Evolutionary conservation across 2,888 invertebrate species (phyloP), one percentile per base, ranked within the genome.

Genomic region (Oxycera nigricornis): DNA sequence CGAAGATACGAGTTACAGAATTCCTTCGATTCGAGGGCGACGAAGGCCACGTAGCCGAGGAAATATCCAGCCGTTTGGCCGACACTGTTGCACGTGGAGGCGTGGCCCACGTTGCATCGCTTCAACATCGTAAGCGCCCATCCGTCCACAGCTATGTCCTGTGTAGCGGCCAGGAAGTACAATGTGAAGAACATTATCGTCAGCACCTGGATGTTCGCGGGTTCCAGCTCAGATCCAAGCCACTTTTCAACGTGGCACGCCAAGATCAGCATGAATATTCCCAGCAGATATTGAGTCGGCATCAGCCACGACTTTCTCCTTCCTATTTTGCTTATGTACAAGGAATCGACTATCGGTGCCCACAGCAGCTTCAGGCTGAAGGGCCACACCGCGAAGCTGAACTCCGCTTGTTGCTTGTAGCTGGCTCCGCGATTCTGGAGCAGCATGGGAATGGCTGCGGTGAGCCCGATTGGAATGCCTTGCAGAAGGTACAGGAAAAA

Each of bases 81-180:
- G 0, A 99, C 96, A 79, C 95, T 95, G 83, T 99, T 99, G 83
- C 99, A 99, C 0, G 98, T 99, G 1, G 98, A 98, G 0, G 99
- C 98, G 87, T 98, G 97, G 1, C 96, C 97, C 2, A 99, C 97
- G 87, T 99, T 99, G 80, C 92, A 95, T 91, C 95, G 93, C 81
- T 96, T 94, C 1, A 99, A 87, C 97, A 99, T 99, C 0, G 98
- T 99, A 11, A 99, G 87, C 0, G 99, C 99, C 99, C 99, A 99
- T 24, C 99, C 99, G 87, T 99, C 99, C 0, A 99, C 98, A 17
- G 97, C 98, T 81, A 99, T 98, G 85, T 99, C 99, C 87, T 99
- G 99, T 1, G 99, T 99, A 1, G 99, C 98, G 3, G 98, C 98
- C 80, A 99, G 87, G 82, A 98, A 97, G 82, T 98, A 98, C 2